Evolutionary conservation across 2,113 vertebrate genomes (phyloP), one percentile per base, ranked within the genome.

Genomic region (Nyctibius bracteatus): DNA sequence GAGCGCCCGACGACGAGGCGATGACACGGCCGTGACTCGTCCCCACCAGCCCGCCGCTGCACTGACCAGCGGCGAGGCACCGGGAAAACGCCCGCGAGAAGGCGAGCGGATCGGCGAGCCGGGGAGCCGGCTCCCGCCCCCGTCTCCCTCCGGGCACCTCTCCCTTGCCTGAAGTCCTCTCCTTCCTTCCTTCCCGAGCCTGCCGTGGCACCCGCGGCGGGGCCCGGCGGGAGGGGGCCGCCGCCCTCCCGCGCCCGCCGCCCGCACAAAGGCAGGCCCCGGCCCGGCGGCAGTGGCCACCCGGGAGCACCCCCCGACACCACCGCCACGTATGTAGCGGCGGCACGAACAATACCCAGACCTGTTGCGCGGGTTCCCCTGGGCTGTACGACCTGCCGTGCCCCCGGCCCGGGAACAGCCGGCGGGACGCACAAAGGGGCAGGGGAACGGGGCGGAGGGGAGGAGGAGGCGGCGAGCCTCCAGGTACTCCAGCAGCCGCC

Each of bases 211-310:
- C 35, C 58, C 25, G n/a, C 62, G 12, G 46, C 23, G 44, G 52
- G 33, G 31, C 28, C 24, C 12, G 9, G 61, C 46, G 14, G 39
- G 74, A 28, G 54, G 28, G 35, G 46, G 35, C 44, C 67, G 12
- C 77, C 77, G 46, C 58, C 77, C 61, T 43, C 43, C 91, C 20
- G 22, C 57, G 11, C 39, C 43, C 41, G 17, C 81, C 33, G 16
- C 57, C 88, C 39, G 41, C 87, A 96, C 90, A 94, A 94, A 90
- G 86, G 65, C 95, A 41, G 66, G 58, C 73, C 52, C 67, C 13
- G 27, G 3, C 35, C 9, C 11, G 51, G 47, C 70, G 71, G 33
- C 65, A 14, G 65, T n/a, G 44, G 81, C 77, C 85, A 1, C 78
- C 31, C 44, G 52, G 23, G 52, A 62, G 46, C 44, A 14, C 54